Conservation (phyloP, 2,888 invertebrate species). For the Melanargia galathea region DNA sequence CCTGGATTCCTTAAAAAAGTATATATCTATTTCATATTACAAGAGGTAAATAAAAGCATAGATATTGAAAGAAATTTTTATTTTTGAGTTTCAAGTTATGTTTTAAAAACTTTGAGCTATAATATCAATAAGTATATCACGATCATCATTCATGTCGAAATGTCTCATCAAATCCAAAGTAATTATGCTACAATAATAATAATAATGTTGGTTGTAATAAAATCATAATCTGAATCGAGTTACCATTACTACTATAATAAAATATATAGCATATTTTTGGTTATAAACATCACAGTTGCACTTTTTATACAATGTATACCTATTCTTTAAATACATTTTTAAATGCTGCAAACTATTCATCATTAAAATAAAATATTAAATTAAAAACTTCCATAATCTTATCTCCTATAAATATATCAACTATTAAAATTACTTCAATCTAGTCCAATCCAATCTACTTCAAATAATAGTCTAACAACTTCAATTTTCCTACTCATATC, state of each 20-base stretch:
- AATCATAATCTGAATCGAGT: slow-evolving; percentile 30
- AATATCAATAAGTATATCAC: slow-evolving; percentile 6
- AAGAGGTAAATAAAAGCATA: slow-evolving; percentile 14
- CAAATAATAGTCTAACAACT: slow-evolving; percentile 14
- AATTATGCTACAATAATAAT: slow-evolving; percentile 12
- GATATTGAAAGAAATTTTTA: slow-evolving; percentile 24
- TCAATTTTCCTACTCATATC: slow-evolving; percentile 29
- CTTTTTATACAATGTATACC: slow-evolving; percentile 29
- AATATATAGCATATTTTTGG: slow-evolving; percentile 45
- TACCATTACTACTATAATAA: slow-evolving; percentile 28
- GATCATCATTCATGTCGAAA: not conserved
- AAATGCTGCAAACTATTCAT: slow-evolving; percentile 22
- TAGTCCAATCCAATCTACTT: no score
- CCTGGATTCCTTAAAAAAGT: no score
- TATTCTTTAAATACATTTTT: slow-evolving; percentile 31
- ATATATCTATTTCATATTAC: no score
- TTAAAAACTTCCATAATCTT: slow-evolving; percentile 10
- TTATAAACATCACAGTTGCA: slow-evolving; percentile 48
- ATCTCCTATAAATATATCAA: slow-evolving; percentile 17
- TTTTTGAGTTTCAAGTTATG: slow-evolving; percentile 25
- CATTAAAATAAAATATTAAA: slow-evolving; percentile 11
- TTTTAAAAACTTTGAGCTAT: slow-evolving; percentile 23
- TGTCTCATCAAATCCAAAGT: slow-evolving; percentile 7
- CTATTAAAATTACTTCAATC: no score
- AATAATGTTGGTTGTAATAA: not conserved